phyloP scores from a whole-genome alignment of 1,140 invertebrate species.

The Ruditapes philippinarum region DNA sequence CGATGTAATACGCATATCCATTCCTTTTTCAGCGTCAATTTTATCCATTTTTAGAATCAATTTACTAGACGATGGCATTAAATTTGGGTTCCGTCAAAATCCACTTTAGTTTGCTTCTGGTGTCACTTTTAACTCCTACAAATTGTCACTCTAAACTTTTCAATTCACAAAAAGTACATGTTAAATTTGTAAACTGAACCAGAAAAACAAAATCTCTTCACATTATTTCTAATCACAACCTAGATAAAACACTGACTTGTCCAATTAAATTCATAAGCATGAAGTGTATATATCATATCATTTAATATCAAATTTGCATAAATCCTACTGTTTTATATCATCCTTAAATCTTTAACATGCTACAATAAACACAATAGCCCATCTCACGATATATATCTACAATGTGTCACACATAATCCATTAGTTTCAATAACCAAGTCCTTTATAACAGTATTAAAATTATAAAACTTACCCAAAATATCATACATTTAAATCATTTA shows the following conservation, averaged over 20 bases:
- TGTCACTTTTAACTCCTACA: background rate
- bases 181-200: background rate
- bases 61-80: background rate
- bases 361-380: background rate
- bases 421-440: too few species aligned
- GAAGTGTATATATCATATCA: background rate
- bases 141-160: background rate
- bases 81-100: background rate
- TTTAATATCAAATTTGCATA: constrained; percentile 26
- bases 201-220: too few species aligned
- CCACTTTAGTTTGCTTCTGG: background rate
- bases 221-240: background rate
- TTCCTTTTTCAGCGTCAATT: background rate
- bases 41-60: constrained; percentile 8
- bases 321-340: constrained; percentile 22
- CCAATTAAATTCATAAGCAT: background rate
- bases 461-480: too few species aligned
- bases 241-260: background rate
- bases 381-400: constrained; percentile 2
- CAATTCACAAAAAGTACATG: background rate
- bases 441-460: too few species aligned
- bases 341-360: background rate
- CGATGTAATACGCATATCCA: constrained; percentile 4
- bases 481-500: too few species aligned
- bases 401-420: background rate